Evolutionary conservation across 2,113 vertebrate species (phyloP).

Genomic region (Lasiurus cinereus): DNA sequence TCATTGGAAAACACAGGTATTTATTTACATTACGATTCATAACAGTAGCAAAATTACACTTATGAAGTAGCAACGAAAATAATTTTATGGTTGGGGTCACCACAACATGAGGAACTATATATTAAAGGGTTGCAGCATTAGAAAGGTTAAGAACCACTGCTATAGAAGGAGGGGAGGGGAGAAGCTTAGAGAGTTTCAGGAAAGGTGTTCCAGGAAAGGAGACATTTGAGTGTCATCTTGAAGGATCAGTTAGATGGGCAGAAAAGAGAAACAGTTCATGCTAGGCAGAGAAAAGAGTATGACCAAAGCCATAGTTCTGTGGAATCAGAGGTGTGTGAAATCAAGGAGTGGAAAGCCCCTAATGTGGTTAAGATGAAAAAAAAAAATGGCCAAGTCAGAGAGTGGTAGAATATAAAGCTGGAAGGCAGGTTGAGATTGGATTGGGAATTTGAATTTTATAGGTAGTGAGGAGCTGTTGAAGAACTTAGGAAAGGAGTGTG

Average conservation of each 20-base stretch:
- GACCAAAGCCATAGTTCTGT: background rate
- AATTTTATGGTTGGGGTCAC: too few species aligned
- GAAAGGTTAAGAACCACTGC: too few species aligned
- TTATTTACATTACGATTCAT: too few species aligned
- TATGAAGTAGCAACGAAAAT: too few species aligned
- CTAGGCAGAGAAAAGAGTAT: background rate
- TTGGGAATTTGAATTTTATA: constrained; percentile 10
- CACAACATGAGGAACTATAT: too few species aligned
- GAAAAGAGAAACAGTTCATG: background rate
- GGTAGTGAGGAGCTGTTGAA: background rate
- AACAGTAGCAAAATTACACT: too few species aligned
- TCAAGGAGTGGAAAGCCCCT: background rate
- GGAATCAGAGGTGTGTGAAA: constrained; percentile 5
- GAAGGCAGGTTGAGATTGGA: background rate
- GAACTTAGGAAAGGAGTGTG: background rate
- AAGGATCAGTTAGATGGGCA: constrained; percentile 17
- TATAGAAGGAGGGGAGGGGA: background rate
- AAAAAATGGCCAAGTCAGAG: background rate
- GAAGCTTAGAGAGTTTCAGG: background rate
- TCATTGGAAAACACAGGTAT: too few species aligned
- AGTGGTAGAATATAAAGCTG: constrained; percentile 20
- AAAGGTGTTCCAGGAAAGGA: constrained; percentile 29
- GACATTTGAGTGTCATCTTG: constrained; percentile 12
- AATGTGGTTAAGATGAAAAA: constrained; percentile 12
- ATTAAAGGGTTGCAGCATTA: too few species aligned